Evolutionary conservation across 2,797 vertebrate genomes (phyloP), one percentile per base, ranked within the genome.

Genomic region (Scolopax rusticola): DNA sequence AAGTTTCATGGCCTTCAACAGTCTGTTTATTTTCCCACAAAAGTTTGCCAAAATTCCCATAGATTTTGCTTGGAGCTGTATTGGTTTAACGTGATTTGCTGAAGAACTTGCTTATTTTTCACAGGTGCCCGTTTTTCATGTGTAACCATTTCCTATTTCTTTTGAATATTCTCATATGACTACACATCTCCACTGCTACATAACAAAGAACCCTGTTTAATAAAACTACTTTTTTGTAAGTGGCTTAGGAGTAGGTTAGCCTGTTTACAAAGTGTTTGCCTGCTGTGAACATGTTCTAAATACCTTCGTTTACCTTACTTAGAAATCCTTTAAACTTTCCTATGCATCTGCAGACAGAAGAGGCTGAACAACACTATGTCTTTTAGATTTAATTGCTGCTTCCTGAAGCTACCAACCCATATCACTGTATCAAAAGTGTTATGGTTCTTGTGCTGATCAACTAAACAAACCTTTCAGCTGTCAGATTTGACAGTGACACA

Each of bases 401-500:
- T 89, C 75, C 65, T 70, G 70, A 90, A 88, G 87, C 16, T 19
- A 83, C 27, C 43, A 88, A 50, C 32, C 25, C 38, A 3, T 73
- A 86, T 38, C 67, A 84, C 21, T 64, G 36, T 38, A 83, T 82
- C 64, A 89, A 43, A 80, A 70, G 20, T 50, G 41, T 69, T 80
- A 87, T 0, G 17, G 32, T 75, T 92, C 48, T 82, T 92, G 71
- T 51, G 18, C 61, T 84, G 61, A 95, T 90, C 64, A 81, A 36
- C 48, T 82, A 84, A 92, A 73, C 30, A 94, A 96, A 74, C 47
- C 9, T 91, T 87, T 91, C 68, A 85, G 33, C 73, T 70, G 74
- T 68, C 61, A 75, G 27, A 76, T 81, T 60, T 86, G 81, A 90
- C 60, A 81, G 30, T 5, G 65, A 89, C 41, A 76, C 69, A 54